Evolutionary conservation across 2,113 vertebrate genomes (phyloP).

Genomic region (Origma solitaria): DNA sequence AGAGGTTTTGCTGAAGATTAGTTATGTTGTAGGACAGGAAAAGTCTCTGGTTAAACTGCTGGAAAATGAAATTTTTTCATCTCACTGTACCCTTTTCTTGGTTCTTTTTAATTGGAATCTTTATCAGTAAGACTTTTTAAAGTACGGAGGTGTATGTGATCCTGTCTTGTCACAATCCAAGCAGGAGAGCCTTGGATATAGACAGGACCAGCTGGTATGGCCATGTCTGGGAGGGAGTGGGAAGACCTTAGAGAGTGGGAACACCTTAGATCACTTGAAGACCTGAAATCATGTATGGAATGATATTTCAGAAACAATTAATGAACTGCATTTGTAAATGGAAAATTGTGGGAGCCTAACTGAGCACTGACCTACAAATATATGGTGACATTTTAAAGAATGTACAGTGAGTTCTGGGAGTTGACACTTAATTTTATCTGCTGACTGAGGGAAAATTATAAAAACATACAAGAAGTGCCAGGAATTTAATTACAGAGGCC

Average conservation of each 20-base stretch:
- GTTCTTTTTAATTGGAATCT: not conserved
- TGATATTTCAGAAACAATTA: not conserved
- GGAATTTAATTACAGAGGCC: conserved; percentile 16
- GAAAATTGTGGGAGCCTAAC: not conserved
- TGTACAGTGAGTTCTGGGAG: not conserved
- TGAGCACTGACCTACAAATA: not conserved
- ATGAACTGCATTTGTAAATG: not conserved
- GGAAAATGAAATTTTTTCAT: not conserved
- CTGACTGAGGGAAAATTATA: not conserved
- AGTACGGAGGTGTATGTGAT: not conserved
- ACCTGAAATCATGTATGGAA: not conserved
- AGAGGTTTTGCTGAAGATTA: not conserved
- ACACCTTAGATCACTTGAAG: not conserved
- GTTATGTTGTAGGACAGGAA: not conserved
- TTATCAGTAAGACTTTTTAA: not conserved
- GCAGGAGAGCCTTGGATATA: not conserved
- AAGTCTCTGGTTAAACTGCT: not conserved
- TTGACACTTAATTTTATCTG: not conserved
- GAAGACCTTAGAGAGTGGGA: not conserved
- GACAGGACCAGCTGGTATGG: not conserved
- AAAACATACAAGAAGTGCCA: not conserved
- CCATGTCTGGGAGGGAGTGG: not conserved
- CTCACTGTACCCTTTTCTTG: not conserved
- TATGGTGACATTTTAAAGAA: not conserved
- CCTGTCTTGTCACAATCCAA: not conserved